phyloP scores from a whole-genome alignment of 2,113 vertebrate genomes.

The Macquaria ambigua region DNA sequence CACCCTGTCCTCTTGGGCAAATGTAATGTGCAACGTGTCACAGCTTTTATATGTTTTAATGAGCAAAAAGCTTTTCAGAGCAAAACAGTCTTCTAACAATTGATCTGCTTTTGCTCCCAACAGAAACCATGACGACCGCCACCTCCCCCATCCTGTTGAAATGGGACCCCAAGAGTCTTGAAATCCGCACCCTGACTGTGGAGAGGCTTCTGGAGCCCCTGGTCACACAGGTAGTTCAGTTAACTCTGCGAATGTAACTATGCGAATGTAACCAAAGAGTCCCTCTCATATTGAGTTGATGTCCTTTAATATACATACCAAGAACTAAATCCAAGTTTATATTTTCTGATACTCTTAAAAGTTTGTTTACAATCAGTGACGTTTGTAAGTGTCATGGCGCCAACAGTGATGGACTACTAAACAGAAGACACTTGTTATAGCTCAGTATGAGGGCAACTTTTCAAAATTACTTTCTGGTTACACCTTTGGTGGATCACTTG shows the following conservation, averaged over 20 bases:
- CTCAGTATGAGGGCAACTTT: background rate
- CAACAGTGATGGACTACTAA: background rate
- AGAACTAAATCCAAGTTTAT: background rate
- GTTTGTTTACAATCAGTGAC: background rate
- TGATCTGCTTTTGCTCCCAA: conserved; percentile 40
- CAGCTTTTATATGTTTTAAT: background rate
- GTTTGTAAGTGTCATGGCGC: background rate
- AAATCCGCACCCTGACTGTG: conserved; percentile 88
- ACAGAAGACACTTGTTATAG: conserved; percentile 8
- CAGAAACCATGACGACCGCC: conserved; percentile 87
- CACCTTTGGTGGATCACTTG: conserved; percentile 29
- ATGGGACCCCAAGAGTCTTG: conserved; percentile 90
- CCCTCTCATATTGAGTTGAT: background rate
- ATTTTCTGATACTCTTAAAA: background rate
- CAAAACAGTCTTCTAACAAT: conserved; percentile 2
- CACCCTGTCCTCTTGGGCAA: background rate
- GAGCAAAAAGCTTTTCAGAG: background rate
- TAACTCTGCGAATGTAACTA: background rate
- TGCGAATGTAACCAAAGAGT: background rate
- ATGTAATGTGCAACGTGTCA: background rate
- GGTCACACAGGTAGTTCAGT: conserved; percentile 86
- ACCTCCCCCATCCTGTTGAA: conserved; percentile 88
- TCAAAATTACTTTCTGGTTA: conserved; percentile 14
- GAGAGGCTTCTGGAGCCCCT: conserved; percentile 88
- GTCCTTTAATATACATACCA: background rate